phyloP scores from a whole-genome alignment of 2,888 invertebrate genomes.

The Pseudococcus jackbeardsleyi region DNA sequence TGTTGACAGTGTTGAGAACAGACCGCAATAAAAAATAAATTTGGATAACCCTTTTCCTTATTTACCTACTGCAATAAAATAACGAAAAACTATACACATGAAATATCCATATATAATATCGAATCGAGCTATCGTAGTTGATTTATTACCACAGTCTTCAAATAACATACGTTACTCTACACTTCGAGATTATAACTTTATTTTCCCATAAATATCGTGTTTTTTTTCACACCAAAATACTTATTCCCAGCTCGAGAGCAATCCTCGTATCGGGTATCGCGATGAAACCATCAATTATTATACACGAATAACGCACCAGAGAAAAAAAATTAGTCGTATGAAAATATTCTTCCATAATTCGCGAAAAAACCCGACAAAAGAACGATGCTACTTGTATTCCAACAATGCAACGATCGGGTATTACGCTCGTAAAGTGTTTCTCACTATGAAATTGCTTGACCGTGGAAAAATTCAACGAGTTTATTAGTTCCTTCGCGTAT shows the following conservation, averaged over 20 bases:
- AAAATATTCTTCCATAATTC: background rate
- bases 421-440: background rate
- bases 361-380: background rate
- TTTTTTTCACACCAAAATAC: background rate
- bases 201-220: background rate
- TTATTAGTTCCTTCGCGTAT: background rate
- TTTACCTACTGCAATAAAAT: background rate
- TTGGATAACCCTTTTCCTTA: background rate
- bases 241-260: background rate
- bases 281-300: background rate
- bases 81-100: background rate
- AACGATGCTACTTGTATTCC: background rate
- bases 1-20: background rate
- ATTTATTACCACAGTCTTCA: background rate
- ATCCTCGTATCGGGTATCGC: background rate
- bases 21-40: background rate
- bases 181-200: background rate
- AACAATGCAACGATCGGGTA: background rate
- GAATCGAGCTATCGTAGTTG: background rate
- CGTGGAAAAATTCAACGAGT: conserved; percentile 1
- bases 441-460: conserved; percentile 26
- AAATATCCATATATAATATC: background rate
- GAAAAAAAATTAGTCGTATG: background rate
- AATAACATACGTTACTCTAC: background rate
- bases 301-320: background rate